A percentile compares a stretch with the other conserved stretches of the same genome.
phyloP scores from a whole-genome alignment of 2,113 vertebrate genomes.

The Oryzias javanicus region DNA sequence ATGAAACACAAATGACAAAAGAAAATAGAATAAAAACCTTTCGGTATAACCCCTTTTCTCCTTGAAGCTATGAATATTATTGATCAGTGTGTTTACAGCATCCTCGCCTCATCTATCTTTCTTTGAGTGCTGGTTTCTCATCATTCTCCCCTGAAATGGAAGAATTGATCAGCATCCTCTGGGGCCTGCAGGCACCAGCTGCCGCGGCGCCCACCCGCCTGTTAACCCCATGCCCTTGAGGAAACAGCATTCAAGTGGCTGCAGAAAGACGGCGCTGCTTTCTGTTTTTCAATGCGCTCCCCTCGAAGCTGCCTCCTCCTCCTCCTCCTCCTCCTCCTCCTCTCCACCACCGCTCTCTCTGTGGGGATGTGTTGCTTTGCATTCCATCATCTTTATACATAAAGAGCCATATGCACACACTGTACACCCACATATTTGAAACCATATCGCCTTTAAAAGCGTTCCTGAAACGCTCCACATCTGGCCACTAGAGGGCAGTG shows the following conservation, averaged over 20 bases:
- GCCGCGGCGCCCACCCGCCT: constrained; percentile 43
- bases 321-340: background rate
- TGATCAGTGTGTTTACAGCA: constrained; percentile 71
- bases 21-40: constrained; percentile 54
- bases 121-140: constrained; percentile 70
- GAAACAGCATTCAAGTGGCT: constrained; percentile 33
- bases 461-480: background rate
- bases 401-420: constrained; percentile 1
- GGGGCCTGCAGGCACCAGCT: constrained; percentile 56
- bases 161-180: constrained; percentile 70
- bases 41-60: constrained; percentile 67
- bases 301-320: constrained; percentile 32
- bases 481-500: constrained; percentile 72
- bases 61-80: constrained; percentile 73
- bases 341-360: constrained; percentile 12
- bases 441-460: constrained; percentile 1
- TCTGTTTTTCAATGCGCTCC: constrained; percentile 8
- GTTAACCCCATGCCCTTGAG: constrained; percentile 54
- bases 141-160: constrained; percentile 72
- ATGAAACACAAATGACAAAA: too few relatives aligned
- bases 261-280: background rate
- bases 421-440: background rate
- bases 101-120: constrained; percentile 71
- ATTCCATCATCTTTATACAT: constrained; percentile 42
- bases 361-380: constrained; percentile 41